Evolutionary conservation across 2,888 invertebrate genomes (phyloP), one percentile per base, ranked within the genome.

Genomic region (Campoplex nolae): DNA sequence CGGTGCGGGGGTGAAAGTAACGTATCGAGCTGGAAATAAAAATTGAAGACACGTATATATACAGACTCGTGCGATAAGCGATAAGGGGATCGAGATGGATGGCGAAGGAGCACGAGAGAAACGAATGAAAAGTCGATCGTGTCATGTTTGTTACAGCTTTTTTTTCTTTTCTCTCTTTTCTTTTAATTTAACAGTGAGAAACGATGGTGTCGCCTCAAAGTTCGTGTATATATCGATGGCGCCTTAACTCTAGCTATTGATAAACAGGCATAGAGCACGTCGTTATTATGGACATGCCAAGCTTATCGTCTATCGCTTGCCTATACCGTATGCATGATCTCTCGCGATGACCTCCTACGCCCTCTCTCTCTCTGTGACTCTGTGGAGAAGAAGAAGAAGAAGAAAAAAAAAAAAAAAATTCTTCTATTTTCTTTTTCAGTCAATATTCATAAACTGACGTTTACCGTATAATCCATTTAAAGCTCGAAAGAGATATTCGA

Each of bases 201-300:
- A 28, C 51, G 78, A 78, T 56, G 28, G 79, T 79, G 79, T 79
- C 79, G 71, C 73, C 65, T 23, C 54, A 32, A 65, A 68, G 86
- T 68, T 56, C 56, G 38, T 42, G 13, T 51, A 62, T 45, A 23
- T 45, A 23, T 35, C 32, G 67, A 83, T 71, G 88, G 78, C 74
- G 87, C 87, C 86, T 88, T 83, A 51, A 70, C 77, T 11, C 68
- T 11, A 74, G 84, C 82, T 86, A 90, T 90, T 91, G 88, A 89
- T 90, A 92, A 92, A 92, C 88, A 88, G 84, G 83, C 90, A 88
- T 89, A 90, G 88, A 68, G 38, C 87, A 88, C 88, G 79, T 85
- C 76, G 87, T 91, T 92, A 92, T 92, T 92, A 90, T 90, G 91
- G 71, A 79, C 56, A 48, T 75, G 70, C 71, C 58, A n/a, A 79